Conservation (phyloP, 2,113 vertebrate species). For the Xyliphius kryptos region DNA sequence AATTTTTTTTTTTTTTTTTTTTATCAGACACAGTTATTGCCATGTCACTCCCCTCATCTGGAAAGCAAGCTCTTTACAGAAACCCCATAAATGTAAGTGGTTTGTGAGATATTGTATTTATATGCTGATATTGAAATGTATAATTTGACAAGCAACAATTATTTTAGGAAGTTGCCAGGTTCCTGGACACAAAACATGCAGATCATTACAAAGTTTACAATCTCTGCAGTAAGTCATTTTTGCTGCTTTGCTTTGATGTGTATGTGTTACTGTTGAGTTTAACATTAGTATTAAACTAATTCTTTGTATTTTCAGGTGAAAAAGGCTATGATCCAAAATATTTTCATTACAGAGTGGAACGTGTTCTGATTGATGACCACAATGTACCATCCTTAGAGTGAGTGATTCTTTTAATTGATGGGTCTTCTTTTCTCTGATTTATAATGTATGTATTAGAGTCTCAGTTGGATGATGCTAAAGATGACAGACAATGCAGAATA, state of each 20-base stretch:
- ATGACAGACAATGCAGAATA: no score
- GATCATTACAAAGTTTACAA: slow-evolving; percentile 92
- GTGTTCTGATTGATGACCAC: slow-evolving; percentile 88
- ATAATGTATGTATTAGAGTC: no score
- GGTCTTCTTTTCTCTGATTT: no score
- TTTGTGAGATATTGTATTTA: no score
- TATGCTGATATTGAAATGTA: no score
- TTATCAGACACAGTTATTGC: slow-evolving; percentile 84
- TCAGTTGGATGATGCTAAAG: no score
- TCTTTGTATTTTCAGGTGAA: slow-evolving; percentile 72
- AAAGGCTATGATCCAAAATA: slow-evolving; percentile 80
- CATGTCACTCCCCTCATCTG: slow-evolving; percentile 96
- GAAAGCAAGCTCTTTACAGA: slow-evolving; percentile 87
- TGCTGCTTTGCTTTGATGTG: not conserved
- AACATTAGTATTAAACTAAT: not conserved
- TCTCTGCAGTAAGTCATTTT: slow-evolving; percentile 82
- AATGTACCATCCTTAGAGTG: slow-evolving; percentile 84
- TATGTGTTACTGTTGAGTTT: not conserved
- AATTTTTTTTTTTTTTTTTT: slow-evolving; percentile 32
- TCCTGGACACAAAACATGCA: slow-evolving; percentile 85
- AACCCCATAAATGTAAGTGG: slow-evolving; percentile 88
- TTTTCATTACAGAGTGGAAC: slow-evolving; percentile 84
- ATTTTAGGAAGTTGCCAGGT: slow-evolving; percentile 82
- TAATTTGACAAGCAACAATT: not conserved
- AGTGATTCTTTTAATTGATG: no score